Evolutionary conservation across 2,888 invertebrate genomes (phyloP).

Genomic region (Perizoma affinitatum): DNA sequence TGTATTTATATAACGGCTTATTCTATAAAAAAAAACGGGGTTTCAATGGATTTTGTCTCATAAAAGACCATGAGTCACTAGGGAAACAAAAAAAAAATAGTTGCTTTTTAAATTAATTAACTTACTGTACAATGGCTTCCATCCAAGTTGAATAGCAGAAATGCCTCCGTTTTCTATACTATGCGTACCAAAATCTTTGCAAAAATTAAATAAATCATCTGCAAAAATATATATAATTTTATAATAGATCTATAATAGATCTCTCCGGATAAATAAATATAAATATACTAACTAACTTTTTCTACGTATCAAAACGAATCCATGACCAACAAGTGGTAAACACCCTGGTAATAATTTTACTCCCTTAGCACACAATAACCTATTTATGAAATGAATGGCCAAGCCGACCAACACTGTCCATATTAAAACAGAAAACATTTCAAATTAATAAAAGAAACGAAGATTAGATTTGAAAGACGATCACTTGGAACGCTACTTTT

Average conservation of each 20-base stretch:
- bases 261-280: background rate
- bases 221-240: background rate
- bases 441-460: no score
- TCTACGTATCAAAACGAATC: constrained; percentile 2
- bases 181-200: constrained; percentile 10
- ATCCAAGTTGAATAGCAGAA: constrained; percentile 10
- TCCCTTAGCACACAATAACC: background rate
- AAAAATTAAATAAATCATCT: constrained; percentile 10
- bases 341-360: constrained; percentile 2
- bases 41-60: no score
- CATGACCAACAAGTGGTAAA: constrained; percentile 13
- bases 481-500: no score
- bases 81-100: no score
- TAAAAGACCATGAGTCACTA: no score
- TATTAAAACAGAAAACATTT: background rate
- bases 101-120: constrained; percentile 2
- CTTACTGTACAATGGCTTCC: constrained; percentile 17
- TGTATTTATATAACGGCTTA: no score
- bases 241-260: background rate
- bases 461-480: no score
- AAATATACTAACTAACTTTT: constrained; percentile 2
- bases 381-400: constrained; percentile 1
- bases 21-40: no score
- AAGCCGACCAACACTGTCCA: background rate
- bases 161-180: constrained; percentile 14